Percentiles rank a stretch among this genome's conserved stretches.
These are phyloP conservation scores for Lasioglossum morio DNA, from an alignment of 2,888 invertebrate genomes.

Conservation along the genomic window DNA sequence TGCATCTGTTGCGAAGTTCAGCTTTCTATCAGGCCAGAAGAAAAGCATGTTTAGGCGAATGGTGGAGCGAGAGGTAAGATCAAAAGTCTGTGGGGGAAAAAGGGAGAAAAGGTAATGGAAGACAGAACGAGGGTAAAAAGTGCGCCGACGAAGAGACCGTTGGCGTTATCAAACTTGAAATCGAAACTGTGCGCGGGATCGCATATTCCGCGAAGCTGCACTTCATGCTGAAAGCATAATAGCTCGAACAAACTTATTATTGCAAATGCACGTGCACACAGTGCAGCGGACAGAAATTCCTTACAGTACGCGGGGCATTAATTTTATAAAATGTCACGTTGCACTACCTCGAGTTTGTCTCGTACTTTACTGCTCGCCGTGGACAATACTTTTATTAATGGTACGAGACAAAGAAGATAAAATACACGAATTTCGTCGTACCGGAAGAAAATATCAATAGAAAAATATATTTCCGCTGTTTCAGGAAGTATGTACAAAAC, in stretches of 20 bases:
- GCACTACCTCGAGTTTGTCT: background rate
- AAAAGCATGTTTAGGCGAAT: conserved; percentile 13
- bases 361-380: background rate
- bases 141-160: conserved; percentile 24
- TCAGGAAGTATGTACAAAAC: background rate
- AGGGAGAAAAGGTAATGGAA: background rate
- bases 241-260: conserved; percentile 73
- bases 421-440: background rate
- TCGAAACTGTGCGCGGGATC: conserved; percentile 62
- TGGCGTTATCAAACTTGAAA: conserved; percentile 70
- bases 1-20: conserved; percentile 36
- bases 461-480: background rate
- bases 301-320: background rate
- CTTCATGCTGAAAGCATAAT: conserved; percentile 78
- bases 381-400: background rate
- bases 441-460: background rate
- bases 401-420: background rate
- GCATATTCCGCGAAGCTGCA: conserved; percentile 61
- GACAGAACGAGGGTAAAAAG: conserved; percentile 24
- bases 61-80: conserved; percentile 11
- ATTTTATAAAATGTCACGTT: background rate
- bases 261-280: conserved; percentile 11
- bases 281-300: background rate
- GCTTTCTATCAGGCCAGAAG: conserved; percentile 31
- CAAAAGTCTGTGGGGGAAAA: conserved; percentile 5